Percentiles rank a stretch among this genome's conserved stretches.
These are phyloP conservation scores for Platalea minor DNA, from an alignment of 2,797 vertebrate species.

Conservation along the genomic window DNA sequence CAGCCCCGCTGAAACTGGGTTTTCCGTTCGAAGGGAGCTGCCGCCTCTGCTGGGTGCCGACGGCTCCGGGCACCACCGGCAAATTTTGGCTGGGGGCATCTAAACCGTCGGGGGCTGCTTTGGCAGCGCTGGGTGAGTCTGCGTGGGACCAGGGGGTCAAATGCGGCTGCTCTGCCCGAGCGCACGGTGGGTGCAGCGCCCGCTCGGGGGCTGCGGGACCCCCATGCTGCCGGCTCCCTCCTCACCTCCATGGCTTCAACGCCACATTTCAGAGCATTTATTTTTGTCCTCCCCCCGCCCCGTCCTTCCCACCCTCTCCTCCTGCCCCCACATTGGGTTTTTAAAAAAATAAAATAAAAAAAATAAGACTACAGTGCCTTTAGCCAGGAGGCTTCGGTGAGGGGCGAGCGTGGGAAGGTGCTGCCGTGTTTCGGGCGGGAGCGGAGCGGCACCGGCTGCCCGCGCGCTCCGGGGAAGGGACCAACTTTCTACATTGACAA, in stretches of 20 bases:
- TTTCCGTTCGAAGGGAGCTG: neutral
- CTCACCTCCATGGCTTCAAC: neutral
- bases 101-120: neutral
- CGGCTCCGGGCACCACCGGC: rapidly evolving
- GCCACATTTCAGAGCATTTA: neutral
- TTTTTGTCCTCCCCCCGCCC: neutral
- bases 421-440: neutral
- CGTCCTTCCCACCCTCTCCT: neutral
- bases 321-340: neutral
- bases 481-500: neutral
- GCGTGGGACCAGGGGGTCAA: neutral
- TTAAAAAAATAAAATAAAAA: neutral
- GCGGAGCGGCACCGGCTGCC: neutral
- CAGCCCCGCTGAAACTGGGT: neutral
- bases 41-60: neutral
- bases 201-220: rapidly evolving
- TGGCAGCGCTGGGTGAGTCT: neutral
- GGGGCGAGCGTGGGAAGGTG: neutral
- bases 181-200: neutral
- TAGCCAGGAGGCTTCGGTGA: neutral
- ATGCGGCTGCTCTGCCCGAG: neutral
- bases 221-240: rapidly evolving
- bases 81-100: neutral
- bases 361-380: neutral
- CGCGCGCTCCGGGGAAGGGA: neutral